phyloP scores from a whole-genome alignment of 2,797 vertebrate genomes.

The Karalla daura region DNA sequence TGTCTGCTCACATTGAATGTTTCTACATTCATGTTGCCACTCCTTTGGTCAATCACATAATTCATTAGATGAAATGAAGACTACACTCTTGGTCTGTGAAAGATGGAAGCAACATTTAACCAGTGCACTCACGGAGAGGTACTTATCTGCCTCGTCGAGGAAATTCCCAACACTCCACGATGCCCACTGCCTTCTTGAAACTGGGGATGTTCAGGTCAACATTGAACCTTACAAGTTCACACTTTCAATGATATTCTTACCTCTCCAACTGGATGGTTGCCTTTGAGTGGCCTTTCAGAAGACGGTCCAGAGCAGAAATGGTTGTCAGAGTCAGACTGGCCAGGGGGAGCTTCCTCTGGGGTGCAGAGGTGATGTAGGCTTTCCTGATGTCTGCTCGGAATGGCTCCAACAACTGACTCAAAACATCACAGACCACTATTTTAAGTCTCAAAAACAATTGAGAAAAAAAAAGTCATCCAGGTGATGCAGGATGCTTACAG shows the following conservation, averaged over 20 bases:
- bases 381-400: conserved; percentile 5
- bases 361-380: conserved; percentile 24
- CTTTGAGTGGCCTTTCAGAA: conserved; percentile 34
- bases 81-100: conserved; percentile 26
- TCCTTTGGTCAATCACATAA: conserved; percentile 25
- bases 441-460: conserved; percentile 8
- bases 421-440: conserved; percentile 6
- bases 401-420: conserved; percentile 21
- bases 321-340: conserved; percentile 19
- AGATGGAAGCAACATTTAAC: conserved; percentile 32
- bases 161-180: conserved; percentile 41
- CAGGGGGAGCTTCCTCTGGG: conserved; percentile 33
- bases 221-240: conserved; percentile 20
- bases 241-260: neutral
- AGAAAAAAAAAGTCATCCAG: too few relatives aligned
- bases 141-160: conserved; percentile 28
- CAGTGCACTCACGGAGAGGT: conserved; percentile 17
- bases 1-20: conserved; percentile 16
- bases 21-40: conserved; percentile 12
- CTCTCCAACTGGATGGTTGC: conserved; percentile 18
- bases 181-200: conserved; percentile 27
- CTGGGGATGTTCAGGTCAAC: conserved; percentile 28
- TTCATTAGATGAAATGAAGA: conserved; percentile 30
- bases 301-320: conserved; percentile 34
- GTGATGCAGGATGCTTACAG: conserved; percentile 3